Evolutionary conservation across 2,888 invertebrate species (phyloP).

Genomic region (Zeuzera pyrina): DNA sequence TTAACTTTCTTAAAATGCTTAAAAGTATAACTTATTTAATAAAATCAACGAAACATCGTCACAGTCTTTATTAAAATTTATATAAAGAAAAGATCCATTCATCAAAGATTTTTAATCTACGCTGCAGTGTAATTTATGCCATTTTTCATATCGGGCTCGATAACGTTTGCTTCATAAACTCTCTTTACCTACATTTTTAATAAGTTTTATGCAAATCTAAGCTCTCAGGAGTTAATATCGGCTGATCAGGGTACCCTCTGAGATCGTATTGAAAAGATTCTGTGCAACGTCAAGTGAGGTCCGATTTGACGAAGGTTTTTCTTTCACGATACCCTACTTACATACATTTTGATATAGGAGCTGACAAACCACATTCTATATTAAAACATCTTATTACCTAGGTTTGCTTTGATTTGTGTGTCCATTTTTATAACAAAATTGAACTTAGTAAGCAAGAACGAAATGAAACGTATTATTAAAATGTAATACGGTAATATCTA

Average conservation of each 20-base stretch:
- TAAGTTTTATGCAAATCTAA: slow-evolving; percentile 65
- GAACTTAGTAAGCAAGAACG: no score
- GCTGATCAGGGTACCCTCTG: slow-evolving; percentile 36
- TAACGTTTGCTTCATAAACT: slow-evolving; percentile 13
- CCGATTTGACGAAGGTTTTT: slow-evolving; percentile 59
- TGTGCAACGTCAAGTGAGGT: slow-evolving; percentile 49
- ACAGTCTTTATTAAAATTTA: slow-evolving; percentile 3
- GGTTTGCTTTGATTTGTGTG: slow-evolving; percentile 14
- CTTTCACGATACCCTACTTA: slow-evolving; percentile 46
- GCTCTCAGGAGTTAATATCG: slow-evolving; percentile 51
- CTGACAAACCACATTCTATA: slow-evolving; percentile 48
- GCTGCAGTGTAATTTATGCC: slow-evolving; percentile 29
- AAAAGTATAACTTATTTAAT: no score
- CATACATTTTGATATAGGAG: slow-evolving; percentile 45
- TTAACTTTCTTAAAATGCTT: no score
- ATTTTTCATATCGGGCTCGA: slow-evolving; percentile 28
- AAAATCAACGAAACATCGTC: no score
- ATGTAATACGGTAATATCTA: no score
- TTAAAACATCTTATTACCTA: slow-evolving; percentile 40
- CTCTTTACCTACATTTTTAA: slow-evolving; percentile 46
- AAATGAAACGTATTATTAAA: no score
- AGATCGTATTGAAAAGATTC: slow-evolving; percentile 58
- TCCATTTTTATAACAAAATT: slow-evolving; percentile 4
- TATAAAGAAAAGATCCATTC: slow-evolving; percentile 1
- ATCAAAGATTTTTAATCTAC: slow-evolving; percentile 16